These are phyloP conservation scores for Xyrauchen texanus DNA, from an alignment of 2,113 vertebrate species.

Conservation along the genomic window DNA sequence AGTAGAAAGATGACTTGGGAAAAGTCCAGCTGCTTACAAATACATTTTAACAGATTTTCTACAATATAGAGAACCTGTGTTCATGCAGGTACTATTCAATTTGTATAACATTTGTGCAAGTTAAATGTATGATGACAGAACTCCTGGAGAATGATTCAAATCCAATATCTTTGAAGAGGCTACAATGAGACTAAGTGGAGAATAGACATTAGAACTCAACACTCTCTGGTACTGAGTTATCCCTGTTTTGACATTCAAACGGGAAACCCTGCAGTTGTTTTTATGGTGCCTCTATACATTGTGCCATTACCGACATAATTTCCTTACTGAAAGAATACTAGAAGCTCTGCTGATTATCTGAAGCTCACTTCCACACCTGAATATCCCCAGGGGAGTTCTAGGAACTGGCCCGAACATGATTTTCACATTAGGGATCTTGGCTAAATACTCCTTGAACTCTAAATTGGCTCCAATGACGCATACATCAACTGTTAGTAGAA, in stretches of 20 bases:
- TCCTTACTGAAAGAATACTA: neutral
- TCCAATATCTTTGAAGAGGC: too few relatives aligned
- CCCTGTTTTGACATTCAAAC: neutral
- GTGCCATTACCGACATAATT: neutral
- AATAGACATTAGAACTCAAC: too few relatives aligned
- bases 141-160: too few relatives aligned
- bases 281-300: neutral
- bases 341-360: neutral
- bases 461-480: neutral
- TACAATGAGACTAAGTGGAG: too few relatives aligned
- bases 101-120: too few relatives aligned
- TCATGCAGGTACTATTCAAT: too few relatives aligned
- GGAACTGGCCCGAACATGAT: slow-evolving; percentile 13
- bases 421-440: neutral
- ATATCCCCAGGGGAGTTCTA: slow-evolving; percentile 4
- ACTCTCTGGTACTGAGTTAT: neutral
- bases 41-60: too few relatives aligned
- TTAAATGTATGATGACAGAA: too few relatives aligned
- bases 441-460: slow-evolving; percentile 1
- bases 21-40: neutral
- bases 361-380: slow-evolving; percentile 14
- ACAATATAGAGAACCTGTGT: too few relatives aligned
- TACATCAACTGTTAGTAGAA: neutral
- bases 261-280: neutral
- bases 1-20: neutral